phyloP scores from a whole-genome alignment of 2,888 invertebrate species.

The Tachina grossa region DNA sequence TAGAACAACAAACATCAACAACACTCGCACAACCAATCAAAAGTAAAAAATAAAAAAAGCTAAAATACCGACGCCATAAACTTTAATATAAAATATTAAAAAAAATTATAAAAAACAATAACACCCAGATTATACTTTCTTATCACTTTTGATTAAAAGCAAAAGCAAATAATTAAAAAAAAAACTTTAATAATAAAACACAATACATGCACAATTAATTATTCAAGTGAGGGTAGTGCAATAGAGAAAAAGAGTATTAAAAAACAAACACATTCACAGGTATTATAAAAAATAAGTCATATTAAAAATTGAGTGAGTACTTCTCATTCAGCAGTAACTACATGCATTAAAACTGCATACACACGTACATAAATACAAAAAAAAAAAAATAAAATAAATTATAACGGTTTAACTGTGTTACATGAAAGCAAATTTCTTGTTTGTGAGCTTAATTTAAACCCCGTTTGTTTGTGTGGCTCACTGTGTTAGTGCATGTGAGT shows the following conservation, averaged over 20 bases:
- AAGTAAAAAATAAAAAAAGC: conserved; percentile 21
- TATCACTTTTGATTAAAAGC: conserved; percentile 56
- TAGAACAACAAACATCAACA: conserved; percentile 46
- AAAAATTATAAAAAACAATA: conserved; percentile 1
- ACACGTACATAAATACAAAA: background rate
- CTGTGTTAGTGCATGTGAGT: background rate
- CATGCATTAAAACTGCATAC: background rate
- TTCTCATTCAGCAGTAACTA: conserved; percentile 24
- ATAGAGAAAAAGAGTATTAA: conserved; percentile 41
- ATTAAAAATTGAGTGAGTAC: conserved; percentile 46
- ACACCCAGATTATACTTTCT: conserved; percentile 37
- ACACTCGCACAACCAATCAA: conserved; percentile 55
- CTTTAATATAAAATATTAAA: conserved; percentile 20
- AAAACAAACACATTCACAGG: conserved; percentile 18
- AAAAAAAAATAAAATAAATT: conserved; percentile 52
- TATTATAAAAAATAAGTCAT: conserved; percentile 2
- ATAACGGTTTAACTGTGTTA: conserved; percentile 58
- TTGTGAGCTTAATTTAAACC: conserved; percentile 48
- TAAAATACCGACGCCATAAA: conserved; percentile 51
- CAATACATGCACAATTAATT: background rate
- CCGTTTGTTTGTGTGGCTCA: conserved; percentile 36
- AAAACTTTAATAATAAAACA: conserved; percentile 24
- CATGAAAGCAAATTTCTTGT: conserved; percentile 34
- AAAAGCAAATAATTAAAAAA: conserved; percentile 8
- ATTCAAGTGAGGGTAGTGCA: conserved; percentile 24